A percentile compares a stretch with the other conserved stretches of the same genome.
Conservation (phyloP, 92 coral and sea anemone genomes). For the Micromussa lordhowensis region DNA sequence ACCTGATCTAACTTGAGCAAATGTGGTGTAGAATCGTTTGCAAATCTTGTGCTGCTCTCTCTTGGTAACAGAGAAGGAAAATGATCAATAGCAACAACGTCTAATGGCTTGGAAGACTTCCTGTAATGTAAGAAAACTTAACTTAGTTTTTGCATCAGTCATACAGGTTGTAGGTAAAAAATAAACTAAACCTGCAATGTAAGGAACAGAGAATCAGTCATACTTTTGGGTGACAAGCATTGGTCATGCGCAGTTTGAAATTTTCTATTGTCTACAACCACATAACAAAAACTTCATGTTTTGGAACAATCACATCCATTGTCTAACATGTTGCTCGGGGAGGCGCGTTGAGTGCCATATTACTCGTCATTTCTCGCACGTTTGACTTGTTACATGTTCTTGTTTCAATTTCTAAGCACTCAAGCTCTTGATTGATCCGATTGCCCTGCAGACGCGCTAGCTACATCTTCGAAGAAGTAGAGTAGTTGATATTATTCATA, state of each 20-base stretch:
- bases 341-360: too few relatives aligned
- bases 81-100: constrained; percentile 82
- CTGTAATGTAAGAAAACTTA: not conserved
- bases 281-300: not conserved
- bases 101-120: constrained; percentile 66
- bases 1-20: constrained; percentile 72
- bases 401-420: not conserved
- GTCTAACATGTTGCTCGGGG: too few relatives aligned
- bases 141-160: not conserved
- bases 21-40: constrained; percentile 73
- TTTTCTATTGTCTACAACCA: not conserved
- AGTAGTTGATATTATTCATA: too few relatives aligned
- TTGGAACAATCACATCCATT: not conserved
- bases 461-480: too few relatives aligned
- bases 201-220: not conserved
- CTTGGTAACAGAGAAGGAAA: constrained; percentile 83
- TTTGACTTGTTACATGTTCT: not conserved
- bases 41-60: constrained; percentile 82
- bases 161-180: not conserved
- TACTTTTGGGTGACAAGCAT: not conserved
- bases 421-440: not conserved
- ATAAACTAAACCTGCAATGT: not conserved
- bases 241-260: not conserved
- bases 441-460: too few relatives aligned
- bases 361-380: not conserved